Evolutionary conservation across 2,888 invertebrate species (phyloP).

Genomic region (Nemapogon koenigi): DNA sequence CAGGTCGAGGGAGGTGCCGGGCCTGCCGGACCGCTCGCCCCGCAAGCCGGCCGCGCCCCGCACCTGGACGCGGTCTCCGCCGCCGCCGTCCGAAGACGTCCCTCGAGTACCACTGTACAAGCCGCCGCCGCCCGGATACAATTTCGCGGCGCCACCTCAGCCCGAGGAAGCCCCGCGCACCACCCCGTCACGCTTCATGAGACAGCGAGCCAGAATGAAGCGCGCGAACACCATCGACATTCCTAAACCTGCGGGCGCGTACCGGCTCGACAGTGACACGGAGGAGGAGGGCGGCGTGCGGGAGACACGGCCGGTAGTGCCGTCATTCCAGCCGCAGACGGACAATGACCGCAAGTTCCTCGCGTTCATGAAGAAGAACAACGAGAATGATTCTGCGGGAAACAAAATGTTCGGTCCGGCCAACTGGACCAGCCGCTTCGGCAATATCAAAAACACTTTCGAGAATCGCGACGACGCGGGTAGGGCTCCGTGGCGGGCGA

Average conservation of each 20-base stretch:
- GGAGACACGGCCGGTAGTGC: conserved; percentile 52
- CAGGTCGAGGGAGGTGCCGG: conserved; percentile 28
- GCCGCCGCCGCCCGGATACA: conserved; percentile 48
- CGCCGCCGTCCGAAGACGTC: conserved; percentile 26
- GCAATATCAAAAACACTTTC: conserved; percentile 82
- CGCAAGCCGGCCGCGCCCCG: conserved; percentile 14
- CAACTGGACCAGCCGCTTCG: conserved; percentile 85
- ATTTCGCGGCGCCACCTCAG: conserved; percentile 41
- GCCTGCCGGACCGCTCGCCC: conserved; percentile 20
- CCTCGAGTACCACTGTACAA: conserved; percentile 34
- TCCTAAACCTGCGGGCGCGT: conserved; percentile 71
- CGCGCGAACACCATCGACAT: conserved; percentile 90
- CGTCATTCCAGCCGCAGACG: conserved; percentile 79
- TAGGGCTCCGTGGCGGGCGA: conserved; percentile 67
- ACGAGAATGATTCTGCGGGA: conserved; percentile 29
- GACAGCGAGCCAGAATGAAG: conserved; percentile 80
- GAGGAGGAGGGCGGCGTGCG: conserved; percentile 43
- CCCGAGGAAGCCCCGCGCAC: conserved; percentile 37
- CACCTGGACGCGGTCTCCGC: conserved; percentile 20
- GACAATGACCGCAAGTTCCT: conserved; percentile 86
- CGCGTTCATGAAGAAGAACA: conserved; percentile 80
- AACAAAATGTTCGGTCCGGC: conserved; percentile 35
- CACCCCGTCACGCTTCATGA: conserved; percentile 54
- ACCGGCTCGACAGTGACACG: conserved; percentile 54
- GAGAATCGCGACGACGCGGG: conserved; percentile 62